These are phyloP conservation scores for Sebastes jordani DNA, from an alignment of 2,797 vertebrate genomes.

Conservation along the genomic window DNA sequence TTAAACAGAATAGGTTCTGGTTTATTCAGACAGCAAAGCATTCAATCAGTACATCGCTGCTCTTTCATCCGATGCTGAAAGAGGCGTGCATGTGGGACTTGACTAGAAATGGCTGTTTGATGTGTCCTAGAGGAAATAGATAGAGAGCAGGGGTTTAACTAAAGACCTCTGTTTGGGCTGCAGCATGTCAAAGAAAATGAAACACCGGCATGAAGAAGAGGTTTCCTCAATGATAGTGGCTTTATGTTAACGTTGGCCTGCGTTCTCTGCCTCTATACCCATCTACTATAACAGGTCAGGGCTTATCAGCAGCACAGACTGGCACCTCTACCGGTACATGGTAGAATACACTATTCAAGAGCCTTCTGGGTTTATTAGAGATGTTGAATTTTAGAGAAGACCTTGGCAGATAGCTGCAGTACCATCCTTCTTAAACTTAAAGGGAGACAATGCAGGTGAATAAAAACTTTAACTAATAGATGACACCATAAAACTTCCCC, in stretches of 20 bases:
- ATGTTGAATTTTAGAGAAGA: not conserved
- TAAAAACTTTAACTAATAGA: not conserved
- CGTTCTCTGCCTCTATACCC: not conserved
- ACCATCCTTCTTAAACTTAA: not conserved
- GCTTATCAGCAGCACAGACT: not conserved
- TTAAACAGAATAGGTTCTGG: constrained; percentile 25
- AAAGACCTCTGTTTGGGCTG: constrained; percentile 32
- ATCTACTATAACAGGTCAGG: not conserved
- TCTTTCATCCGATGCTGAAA: constrained; percentile 56
- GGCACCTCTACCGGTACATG: not conserved
- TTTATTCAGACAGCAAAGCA: constrained; percentile 48
- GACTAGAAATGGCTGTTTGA: constrained; percentile 58
- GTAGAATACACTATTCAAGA: not conserved
- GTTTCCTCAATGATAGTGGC: not conserved
- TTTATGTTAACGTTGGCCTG: constrained; percentile 9
- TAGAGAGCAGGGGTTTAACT: constrained; percentile 35
- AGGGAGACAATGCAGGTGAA: not conserved
- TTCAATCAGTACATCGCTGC: constrained; percentile 43
- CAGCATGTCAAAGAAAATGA: constrained; percentile 29
- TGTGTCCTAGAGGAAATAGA: constrained; percentile 51
- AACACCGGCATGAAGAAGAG: not conserved
- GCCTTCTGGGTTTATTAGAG: not conserved
- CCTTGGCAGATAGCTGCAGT: not conserved
- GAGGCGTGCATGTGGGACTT: constrained; percentile 33
- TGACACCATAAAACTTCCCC: not conserved